These are phyloP conservation scores for Andrena fulva DNA, from an alignment of 2,888 invertebrate genomes.

Conservation along the genomic window DNA sequence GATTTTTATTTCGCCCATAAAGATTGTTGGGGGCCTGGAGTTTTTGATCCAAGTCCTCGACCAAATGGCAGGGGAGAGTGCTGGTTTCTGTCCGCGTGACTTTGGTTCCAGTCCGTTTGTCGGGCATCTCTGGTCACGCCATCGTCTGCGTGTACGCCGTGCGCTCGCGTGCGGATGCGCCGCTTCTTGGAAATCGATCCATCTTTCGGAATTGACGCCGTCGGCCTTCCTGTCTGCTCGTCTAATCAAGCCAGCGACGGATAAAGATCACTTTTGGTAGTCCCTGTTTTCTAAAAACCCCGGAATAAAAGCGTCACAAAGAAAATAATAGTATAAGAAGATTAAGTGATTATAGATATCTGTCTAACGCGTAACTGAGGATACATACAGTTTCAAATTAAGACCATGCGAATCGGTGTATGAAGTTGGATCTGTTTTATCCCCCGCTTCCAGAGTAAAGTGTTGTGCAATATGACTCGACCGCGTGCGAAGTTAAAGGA, in stretches of 20 bases:
- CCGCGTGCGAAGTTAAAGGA: slow-evolving; percentile 1
- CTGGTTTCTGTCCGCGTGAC: slow-evolving; percentile 60
- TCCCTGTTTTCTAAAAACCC: background rate
- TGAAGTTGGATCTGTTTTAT: background rate
- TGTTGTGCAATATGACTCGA: background rate
- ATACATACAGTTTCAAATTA: background rate
- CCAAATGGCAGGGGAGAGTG: slow-evolving; percentile 49
- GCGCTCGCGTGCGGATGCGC: slow-evolving; percentile 58
- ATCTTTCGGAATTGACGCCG: slow-evolving; percentile 60
- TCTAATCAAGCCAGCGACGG: slow-evolving; percentile 60
- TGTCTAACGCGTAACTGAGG: background rate
- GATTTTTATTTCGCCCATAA: slow-evolving; percentile 67
- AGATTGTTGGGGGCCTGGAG: slow-evolving; percentile 59
- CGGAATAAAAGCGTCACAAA: background rate
- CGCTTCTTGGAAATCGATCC: slow-evolving; percentile 67
- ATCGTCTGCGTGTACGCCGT: slow-evolving; percentile 24
- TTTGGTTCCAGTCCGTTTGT: slow-evolving; percentile 56
- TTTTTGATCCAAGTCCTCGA: slow-evolving; percentile 63
- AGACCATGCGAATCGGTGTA: background rate
- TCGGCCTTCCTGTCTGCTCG: slow-evolving; percentile 35
- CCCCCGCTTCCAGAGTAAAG: background rate
- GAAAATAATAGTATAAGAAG: background rate
- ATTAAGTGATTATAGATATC: background rate
- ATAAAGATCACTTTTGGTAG: slow-evolving; percentile 32
- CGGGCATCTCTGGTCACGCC: slow-evolving; percentile 61